Evolutionary conservation across 2,888 invertebrate species (phyloP).

Genomic region (Agriopis aurantiaria): DNA sequence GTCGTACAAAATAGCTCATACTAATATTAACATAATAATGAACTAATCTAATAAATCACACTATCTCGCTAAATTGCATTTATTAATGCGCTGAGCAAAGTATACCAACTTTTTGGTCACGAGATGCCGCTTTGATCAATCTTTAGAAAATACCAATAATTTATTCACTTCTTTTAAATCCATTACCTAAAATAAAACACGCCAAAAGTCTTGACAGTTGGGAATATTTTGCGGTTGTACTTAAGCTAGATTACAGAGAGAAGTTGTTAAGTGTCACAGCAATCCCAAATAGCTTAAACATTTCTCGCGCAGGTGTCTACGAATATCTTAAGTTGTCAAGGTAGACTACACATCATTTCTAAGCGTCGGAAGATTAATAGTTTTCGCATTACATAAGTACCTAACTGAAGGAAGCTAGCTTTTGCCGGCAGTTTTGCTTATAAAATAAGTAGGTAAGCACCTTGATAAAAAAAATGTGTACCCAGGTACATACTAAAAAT

Average conservation of each 20-base stretch:
- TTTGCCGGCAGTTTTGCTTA: not conserved
- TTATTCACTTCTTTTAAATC: too few relatives aligned
- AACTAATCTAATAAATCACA: too few relatives aligned
- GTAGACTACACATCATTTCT: slow-evolving; percentile 18
- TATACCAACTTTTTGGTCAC: too few relatives aligned
- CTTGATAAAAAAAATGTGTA: not conserved
- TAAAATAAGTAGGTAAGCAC: not conserved
- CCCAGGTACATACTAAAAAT: not conserved
- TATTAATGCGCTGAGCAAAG: too few relatives aligned
- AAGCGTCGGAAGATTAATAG: slow-evolving; percentile 21
- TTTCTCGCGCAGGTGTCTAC: slow-evolving; percentile 24
- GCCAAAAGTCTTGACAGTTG: not conserved
- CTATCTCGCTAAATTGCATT: too few relatives aligned
- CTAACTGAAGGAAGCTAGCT: not conserved
- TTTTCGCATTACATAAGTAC: slow-evolving; percentile 10
- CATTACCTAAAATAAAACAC: not conserved
- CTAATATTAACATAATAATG: too few relatives aligned
- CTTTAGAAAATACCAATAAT: not conserved
- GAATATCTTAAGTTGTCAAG: slow-evolving; percentile 28
- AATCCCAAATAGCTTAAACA: slow-evolving; percentile 22
- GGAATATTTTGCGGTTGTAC: not conserved
- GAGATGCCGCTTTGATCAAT: not conserved
- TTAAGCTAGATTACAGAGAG: slow-evolving; percentile 14
- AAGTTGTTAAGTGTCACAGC: slow-evolving; percentile 26
- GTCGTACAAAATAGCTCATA: too few relatives aligned